Evolutionary conservation across 2,797 vertebrate species (phyloP), one percentile per base, ranked within the genome.

Genomic region (Etheostoma perlongum): DNA sequence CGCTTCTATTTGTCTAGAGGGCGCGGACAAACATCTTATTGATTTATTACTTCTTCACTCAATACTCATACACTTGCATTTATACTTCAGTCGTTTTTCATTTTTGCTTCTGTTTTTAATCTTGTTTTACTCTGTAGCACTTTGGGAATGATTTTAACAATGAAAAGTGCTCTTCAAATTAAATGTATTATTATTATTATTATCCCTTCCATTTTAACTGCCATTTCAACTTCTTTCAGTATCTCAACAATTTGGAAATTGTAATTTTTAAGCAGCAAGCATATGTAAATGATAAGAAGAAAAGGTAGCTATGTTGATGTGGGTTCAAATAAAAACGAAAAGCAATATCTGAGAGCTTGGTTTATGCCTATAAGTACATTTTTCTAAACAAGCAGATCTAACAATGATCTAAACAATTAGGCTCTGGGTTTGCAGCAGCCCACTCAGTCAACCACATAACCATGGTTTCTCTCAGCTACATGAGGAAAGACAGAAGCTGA

Each of bases 381-480:
- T 40, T 47, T 53, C 3, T 33, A 40, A 75, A 74, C 65, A 75
- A 53, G 47, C 14, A 76, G 27, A 66, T 40, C 36, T 30, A 59
- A 49, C 54, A 81, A 12, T 40, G 61, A 74, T 84, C 49, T 66
- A 57, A 83, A 60, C 67, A 79, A 67, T 33, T 30, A 48, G 6
- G 47, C 27, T 60, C 59, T 21, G 27, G 62, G 59, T 76, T 77
- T 79, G 66, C 58, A 74, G 59, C 33, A 59, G 60, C 48, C 67
- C 62, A 53, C 52, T 78, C 74, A 70, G 69, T 51, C 52, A 67
- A 72, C 65, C 75, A 73, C 5, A 4, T n/a, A 53, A 72, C 59
- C 44, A 21, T 27, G n/a, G 63, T 82, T 82, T 74, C 80, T 79
- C 55, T 72, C 78, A 83, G 68, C 76, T 57, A 44, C 66, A 66